phyloP scores from a whole-genome alignment of 2,888 invertebrate genomes.

The Chymomyza procnemis region DNA sequence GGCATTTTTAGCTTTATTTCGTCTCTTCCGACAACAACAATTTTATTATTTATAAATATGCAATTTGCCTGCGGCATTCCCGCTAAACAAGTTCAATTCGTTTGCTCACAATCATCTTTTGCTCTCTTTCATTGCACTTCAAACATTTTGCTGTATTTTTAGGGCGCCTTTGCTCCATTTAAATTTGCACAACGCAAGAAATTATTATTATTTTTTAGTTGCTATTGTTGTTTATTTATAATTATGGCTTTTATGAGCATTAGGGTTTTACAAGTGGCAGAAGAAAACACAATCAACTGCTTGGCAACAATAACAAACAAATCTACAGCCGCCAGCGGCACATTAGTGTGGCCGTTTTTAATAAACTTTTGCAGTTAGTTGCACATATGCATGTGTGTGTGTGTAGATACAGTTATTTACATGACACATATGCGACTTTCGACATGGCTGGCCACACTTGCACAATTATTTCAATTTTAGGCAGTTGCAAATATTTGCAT shows the following conservation, averaged over 20 bases:
- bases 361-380: not conserved
- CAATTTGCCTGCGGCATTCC: not conserved
- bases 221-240: not conserved
- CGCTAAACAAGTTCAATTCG: not conserved
- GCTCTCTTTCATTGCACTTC: not conserved
- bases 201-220: slow-evolving; percentile 2
- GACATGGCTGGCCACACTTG: not conserved
- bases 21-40: too few relatives aligned
- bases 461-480: too few relatives aligned
- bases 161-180: slow-evolving; percentile 3
- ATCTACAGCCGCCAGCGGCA: not conserved
- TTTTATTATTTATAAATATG: not conserved
- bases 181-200: slow-evolving; percentile 33
- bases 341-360: not conserved
- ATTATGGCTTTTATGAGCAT: not conserved
- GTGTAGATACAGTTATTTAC: not conserved
- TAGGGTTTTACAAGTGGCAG: slow-evolving; percentile 16
- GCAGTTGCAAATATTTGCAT: not conserved
- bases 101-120: not conserved
- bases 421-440: not conserved
- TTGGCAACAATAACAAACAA: slow-evolving; percentile 28
- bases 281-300: slow-evolving; percentile 14
- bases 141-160: not conserved
- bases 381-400: too few relatives aligned
- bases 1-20: too few relatives aligned